Evolutionary conservation across 2,888 invertebrate genomes (phyloP).

Genomic region (Heliothis peltigera): DNA sequence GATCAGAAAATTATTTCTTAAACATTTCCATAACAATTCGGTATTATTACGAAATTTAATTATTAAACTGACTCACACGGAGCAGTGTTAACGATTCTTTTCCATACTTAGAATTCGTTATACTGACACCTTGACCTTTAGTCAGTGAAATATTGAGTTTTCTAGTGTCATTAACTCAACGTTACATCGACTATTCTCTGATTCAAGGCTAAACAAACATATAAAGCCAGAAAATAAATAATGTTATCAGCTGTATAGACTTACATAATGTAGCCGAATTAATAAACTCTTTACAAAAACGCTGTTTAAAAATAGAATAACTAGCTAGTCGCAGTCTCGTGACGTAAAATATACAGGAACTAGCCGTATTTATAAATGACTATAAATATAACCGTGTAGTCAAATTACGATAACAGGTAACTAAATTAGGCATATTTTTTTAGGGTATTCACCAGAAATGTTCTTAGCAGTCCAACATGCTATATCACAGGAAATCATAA

Average conservation of each 20-base stretch:
- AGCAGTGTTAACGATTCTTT: too few relatives aligned
- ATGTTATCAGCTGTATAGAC: conserved; percentile 18
- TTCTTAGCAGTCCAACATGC: conserved; percentile 85
- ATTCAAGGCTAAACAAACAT: conserved; percentile 33
- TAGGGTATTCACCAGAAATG: conserved; percentile 85
- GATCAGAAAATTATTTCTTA: too few relatives aligned
- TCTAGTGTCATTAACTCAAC: conserved; percentile 8
- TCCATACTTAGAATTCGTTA: background rate
- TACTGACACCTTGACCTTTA: conserved; percentile 13
- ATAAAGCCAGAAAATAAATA: conserved; percentile 24
- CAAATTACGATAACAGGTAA: background rate
- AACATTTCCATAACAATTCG: too few relatives aligned
- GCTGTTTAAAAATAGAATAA: conserved; percentile 12
- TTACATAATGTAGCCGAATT: conserved; percentile 7
- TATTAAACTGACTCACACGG: too few relatives aligned
- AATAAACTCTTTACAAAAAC: conserved; percentile 28
- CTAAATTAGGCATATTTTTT: conserved; percentile 25
- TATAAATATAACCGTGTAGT: conserved; percentile 18
- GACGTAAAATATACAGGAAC: conserved; percentile 9
- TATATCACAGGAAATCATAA: conserved; percentile 83
- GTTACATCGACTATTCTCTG: background rate
- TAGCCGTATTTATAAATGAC: conserved; percentile 19
- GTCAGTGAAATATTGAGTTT: background rate
- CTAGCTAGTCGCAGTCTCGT: background rate
- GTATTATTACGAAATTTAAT: too few relatives aligned